Base-by-base conservation (phyloP, 1,140 invertebrate genomes). In the Lanistes nyassanus region DNA sequence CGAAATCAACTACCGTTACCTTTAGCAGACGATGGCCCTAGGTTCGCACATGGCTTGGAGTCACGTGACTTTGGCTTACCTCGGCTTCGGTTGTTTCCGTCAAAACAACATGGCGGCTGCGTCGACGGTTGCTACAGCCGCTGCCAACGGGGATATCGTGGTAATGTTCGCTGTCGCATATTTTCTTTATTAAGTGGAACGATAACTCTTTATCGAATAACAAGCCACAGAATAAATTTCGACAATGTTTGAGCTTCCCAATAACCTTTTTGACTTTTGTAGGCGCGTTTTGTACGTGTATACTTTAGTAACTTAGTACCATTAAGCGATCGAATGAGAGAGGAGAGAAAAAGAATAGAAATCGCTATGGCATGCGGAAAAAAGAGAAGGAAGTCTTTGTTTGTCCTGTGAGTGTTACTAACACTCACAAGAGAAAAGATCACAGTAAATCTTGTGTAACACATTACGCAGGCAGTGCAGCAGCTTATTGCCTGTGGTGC, bases 61-160 rank as follows among this genome's bases (percentile, higher is more conserved):
- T 47, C 42, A 47, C 42, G 42, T 47, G 42, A 47, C 42, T 42
- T n/a, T 47, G 19, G 0, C 42, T 9, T 47, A 47, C 19, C 42
- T 47, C 42, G 42, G 2, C 5, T 3, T 47, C 0, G 5, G 39
- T 13, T 42, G 39, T 42, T 42, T 42, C 39, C 47, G 68, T 64
- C 19, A 9, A 73, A 36, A 26, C 53, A 79, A 66, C 65, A 82
- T 83, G 81, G 75, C 78, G 53, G 74, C 79, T 53, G 75, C 78
- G 67, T 71, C 70, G 13, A 71, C 68, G 53, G 74, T 82, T 73
- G 79, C 80, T 78, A 81, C 75, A 68, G 81, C 80, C 60, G 80
- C 77, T 11, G 81, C 80, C 34, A 82, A 76, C 56, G 79, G 81
- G 42, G 80, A 82, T 81, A 68, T 82, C 66, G 74, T 74, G 75